These are phyloP conservation scores for Nerophis lumbriciformis DNA, from an alignment of 2,113 vertebrate species.

Conservation along the genomic window DNA sequence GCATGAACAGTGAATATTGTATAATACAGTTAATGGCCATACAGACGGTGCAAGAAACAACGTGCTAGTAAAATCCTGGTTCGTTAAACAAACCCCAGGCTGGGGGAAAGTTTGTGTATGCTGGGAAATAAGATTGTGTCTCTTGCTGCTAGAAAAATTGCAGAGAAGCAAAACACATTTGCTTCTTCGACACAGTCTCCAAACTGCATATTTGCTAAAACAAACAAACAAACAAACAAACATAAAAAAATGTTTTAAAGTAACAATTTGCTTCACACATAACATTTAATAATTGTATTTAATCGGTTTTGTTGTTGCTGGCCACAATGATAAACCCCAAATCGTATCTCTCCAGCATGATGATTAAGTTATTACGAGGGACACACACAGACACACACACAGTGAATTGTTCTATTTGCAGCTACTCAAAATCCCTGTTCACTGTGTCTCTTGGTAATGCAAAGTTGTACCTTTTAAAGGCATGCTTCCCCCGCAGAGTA, in stretches of 20 bases:
- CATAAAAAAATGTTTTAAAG: neutral
- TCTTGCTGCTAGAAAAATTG: no score
- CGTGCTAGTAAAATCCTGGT: no score
- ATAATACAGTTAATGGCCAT: no score
- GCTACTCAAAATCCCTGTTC: constrained; percentile 20
- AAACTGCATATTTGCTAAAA: no score
- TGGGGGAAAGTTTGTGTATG: neutral
- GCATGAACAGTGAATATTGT: no score
- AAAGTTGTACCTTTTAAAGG: neutral
- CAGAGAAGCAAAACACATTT: no score
- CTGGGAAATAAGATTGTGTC: no score
- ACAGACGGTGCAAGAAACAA: no score
- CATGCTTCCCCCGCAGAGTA: neutral
- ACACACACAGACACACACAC: constrained; percentile 23
- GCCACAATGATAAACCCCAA: neutral
- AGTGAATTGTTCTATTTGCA: constrained; percentile 22
- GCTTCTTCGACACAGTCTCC: no score
- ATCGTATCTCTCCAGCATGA: neutral
- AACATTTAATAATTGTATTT: neutral
- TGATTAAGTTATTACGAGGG: neutral
- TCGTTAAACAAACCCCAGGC: no score
- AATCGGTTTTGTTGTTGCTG: neutral
- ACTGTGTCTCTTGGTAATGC: constrained; percentile 1
- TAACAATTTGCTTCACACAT: neutral
- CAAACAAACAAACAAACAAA: no score